Base-by-base conservation (phyloP, 2,888 invertebrate genomes). In the Linhomoeus sp. region DNA sequence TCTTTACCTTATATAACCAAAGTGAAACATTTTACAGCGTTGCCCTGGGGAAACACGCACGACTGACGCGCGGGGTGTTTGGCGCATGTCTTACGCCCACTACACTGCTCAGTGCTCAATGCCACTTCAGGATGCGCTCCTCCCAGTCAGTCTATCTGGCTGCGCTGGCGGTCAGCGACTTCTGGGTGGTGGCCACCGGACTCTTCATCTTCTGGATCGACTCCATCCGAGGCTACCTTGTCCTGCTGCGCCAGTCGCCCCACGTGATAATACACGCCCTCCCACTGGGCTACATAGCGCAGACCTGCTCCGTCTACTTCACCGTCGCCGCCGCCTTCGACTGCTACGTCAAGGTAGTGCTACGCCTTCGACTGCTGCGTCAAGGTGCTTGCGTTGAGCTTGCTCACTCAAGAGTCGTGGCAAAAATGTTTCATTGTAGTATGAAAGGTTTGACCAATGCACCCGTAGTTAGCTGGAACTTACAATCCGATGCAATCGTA, bases 281-380 rank as follows among this genome's bases (percentile, higher is more conserved):
- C 33, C 48, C 50, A 3, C 56, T 63, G 33, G 60, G 61, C 19
- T 61, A 62, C 47, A 62, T 63, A 60, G 63, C 63, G 17, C 63
- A 63, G 48, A 61, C 63, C 1, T 58, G 59, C 47, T 57, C 57
- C 43, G 59, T 63, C 38, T 63, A 63, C 49, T 61, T 63, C 53
- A 62, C 63, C 1, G 63, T 63, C 14, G 59, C 58, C 2, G 63
- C 63, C 2, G 63, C 63, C 9, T 53, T 63, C 26, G 63, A 63
- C 43, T 63, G 63, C 51, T 63, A 59, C 50, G 53, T 63, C 15
- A 55, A 58, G 47, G 62, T 61, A 29, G 7, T n/a, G n/a, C n/a
- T n/a, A n/a, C n/a, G n/a, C n/a, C n/a, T n/a, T n/a, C n/a, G n/a
- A n/a, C n/a, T n/a, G n/a, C n/a, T n/a, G n/a, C n/a, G n/a, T n/a